A percentile compares a stretch with the other conserved stretches of the same genome.
Evolutionary conservation across 2,797 vertebrate species (phyloP).

Genomic region (Gorsachius magnificus): DNA sequence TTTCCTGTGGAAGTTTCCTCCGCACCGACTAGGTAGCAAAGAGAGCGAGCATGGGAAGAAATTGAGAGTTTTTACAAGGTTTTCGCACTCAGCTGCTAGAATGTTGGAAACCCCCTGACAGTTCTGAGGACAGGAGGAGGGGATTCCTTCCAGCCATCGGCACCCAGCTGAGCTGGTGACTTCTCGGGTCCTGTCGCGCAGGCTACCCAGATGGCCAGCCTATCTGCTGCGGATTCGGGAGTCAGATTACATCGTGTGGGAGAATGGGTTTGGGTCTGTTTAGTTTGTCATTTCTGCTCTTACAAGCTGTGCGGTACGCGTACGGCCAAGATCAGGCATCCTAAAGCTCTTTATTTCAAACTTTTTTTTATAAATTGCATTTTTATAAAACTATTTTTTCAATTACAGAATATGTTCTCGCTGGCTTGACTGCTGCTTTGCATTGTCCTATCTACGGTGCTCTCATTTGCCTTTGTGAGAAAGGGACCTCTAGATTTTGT

Average conservation of each 20-base stretch:
- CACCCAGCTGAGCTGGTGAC: not conserved
- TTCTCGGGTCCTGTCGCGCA: not conserved
- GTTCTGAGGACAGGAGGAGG: not conserved
- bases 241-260: not conserved
- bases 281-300: not conserved
- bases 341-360: not conserved
- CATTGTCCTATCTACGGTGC: not conserved
- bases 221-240: not conserved
- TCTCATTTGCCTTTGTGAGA: not conserved
- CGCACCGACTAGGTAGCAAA: not conserved
- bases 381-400: not conserved
- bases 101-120: not conserved
- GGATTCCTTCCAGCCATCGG: not conserved
- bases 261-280: not conserved
- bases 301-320: accelerated
- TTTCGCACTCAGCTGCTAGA: not conserved
- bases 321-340: not conserved
- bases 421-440: not conserved
- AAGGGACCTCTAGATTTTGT: not conserved
- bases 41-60: not conserved
- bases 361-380: not conserved
- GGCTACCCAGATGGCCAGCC: not conserved
- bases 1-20: not conserved
- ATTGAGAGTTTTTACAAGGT: not conserved
- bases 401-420: not conserved